Evolutionary conservation across 2,888 invertebrate species (phyloP).

Genomic region (Camptogramma bilineatum): DNA sequence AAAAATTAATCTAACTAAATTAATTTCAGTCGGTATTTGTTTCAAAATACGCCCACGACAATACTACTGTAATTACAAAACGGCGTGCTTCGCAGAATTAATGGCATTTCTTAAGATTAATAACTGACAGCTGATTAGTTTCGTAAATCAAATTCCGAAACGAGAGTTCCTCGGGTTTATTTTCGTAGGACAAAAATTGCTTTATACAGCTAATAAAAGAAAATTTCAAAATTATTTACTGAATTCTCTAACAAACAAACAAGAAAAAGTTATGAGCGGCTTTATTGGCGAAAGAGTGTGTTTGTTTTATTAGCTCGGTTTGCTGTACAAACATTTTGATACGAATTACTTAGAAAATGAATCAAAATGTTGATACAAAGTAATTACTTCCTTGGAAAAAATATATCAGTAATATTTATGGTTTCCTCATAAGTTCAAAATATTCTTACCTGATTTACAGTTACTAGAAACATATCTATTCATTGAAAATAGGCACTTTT

Average conservation of each 20-base stretch:
- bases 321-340: conserved; percentile 15
- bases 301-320: conserved; percentile 15
- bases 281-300: conserved; percentile 7
- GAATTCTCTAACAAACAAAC: conserved; percentile 6
- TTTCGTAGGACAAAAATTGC: conserved; percentile 27
- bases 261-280: conserved; percentile 10
- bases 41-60: conserved; percentile 35
- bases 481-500: no score
- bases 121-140: conserved; percentile 52
- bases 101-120: conserved; percentile 45
- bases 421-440: no score
- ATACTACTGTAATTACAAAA: conserved; percentile 39
- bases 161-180: conserved; percentile 33
- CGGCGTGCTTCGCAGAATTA: conserved; percentile 39
- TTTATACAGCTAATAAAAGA: conserved; percentile 1
- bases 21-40: conserved; percentile 25
- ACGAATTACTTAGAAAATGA: conserved; percentile 14
- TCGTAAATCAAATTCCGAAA: conserved; percentile 51
- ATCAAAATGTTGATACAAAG: neutral
- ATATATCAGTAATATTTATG: no score
- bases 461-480: no score
- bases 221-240: conserved; percentile 8
- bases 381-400: no score
- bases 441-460: no score
- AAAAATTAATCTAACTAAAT: conserved; percentile 27